Evolutionary conservation across 2,888 invertebrate genomes (phyloP), one percentile per base, ranked within the genome.

Genomic region (Ypsolopha sequella): DNA sequence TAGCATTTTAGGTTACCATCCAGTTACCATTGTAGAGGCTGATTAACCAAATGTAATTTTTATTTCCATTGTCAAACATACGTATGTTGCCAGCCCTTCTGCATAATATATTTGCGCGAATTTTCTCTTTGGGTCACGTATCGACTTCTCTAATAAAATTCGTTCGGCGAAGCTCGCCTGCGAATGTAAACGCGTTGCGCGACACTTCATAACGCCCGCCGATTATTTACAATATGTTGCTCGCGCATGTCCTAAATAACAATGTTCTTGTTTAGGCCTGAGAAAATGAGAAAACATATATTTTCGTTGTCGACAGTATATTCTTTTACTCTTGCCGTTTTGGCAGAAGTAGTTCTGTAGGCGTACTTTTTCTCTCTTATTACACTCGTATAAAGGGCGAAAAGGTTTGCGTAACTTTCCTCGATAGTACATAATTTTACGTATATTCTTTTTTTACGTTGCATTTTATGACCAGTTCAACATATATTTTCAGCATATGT

Each of bases 61-160:
- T 36, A 49, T 39, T 49, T 41, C 49, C 39, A 7, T 49, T 49
- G 13, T 39, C 41, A 33, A 13, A 41, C 41, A 41, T 13, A 11
- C 49, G 41, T 24, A 24, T 24, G 4, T 24, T 24, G 2, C 24
- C 24, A 24, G 34, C 6, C 34, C 35, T 46, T 4, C 10, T 24
- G 33, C 13, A n/a, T 43, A 13, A 13, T 7, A 46, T 72, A 55
- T 59, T 55, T 68, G 68, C 64, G 70, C 63, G 68, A 69, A 73
- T 72, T 69, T 66, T n/a, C 60, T 65, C 62, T 60, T 64, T 62
- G 67, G 75, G 76, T 79, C 84, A 81, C 84, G 82, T 84, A 80
- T 76, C 67, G 74, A 70, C 72, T 69, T 76, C 70, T 7, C 76
- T 82, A 81, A 84, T 80, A 80, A 74, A 81, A 84, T 84, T 82